phyloP scores from a whole-genome alignment of 2,113 vertebrate genomes.

The Numida meleagris region DNA sequence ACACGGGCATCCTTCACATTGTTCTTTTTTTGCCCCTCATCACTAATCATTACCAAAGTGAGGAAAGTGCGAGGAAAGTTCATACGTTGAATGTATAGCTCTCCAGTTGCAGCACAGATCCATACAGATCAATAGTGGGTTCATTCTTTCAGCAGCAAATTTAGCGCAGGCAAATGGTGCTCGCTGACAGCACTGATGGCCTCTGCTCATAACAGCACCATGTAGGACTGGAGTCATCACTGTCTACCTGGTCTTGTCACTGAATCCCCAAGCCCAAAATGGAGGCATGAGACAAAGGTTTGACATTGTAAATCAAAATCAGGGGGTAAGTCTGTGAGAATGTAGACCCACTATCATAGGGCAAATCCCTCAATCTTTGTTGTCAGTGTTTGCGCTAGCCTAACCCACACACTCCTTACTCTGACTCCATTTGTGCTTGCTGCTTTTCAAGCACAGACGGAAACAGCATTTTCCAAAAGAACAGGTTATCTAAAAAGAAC shows the following conservation, averaged over 20 bases:
- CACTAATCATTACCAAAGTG: background rate
- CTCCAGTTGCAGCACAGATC: constrained; percentile 15
- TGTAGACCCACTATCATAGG: background rate
- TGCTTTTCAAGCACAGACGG: background rate
- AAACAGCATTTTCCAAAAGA: background rate
- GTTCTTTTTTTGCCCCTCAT: constrained; percentile 10
- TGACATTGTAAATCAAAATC: background rate
- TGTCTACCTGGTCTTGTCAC: background rate
- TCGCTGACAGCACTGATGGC: background rate
- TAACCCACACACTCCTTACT: background rate
- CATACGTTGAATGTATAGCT: background rate
- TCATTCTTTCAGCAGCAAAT: constrained; percentile 10
- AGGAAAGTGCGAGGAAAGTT: background rate
- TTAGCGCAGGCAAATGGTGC: background rate
- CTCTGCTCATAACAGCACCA: background rate
- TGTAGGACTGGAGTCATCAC: fast-evolving
- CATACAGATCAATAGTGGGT: background rate
- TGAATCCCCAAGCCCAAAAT: background rate
- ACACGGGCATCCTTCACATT: constrained; percentile 9
- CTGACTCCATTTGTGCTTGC: background rate
- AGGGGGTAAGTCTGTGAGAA: background rate
- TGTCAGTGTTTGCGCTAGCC: background rate
- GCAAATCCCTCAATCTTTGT: background rate
- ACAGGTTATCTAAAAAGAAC: background rate
- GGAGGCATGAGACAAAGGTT: fast-evolving